Base-by-base conservation (phyloP, 2,797 vertebrate genomes). In the Labeo calbasu region DNA sequence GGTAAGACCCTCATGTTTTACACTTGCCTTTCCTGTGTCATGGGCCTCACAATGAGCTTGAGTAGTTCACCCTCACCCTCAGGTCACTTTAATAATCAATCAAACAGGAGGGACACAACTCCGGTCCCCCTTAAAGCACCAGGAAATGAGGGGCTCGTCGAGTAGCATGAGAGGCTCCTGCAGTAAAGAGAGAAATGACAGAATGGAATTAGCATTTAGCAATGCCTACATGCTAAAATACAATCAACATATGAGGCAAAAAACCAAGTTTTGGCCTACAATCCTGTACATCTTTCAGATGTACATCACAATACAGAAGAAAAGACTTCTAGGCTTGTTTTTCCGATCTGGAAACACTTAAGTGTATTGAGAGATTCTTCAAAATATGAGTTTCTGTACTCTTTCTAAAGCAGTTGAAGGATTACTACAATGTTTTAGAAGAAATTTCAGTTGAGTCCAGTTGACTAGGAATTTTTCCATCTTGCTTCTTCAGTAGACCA, bases 31-130 rank as follows among this genome's bases (percentile, higher is more conserved):
- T 86, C 59, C 77, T 48, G 79, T 77, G 40, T 70, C 77, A 84
- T 48, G 82, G 76, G 80, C 61, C 77, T 55, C 80, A 85, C 80
- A 85, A 83, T 77, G 50, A 77, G 82, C 21, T 50, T 36, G 6
- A 84, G 80, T 78, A 84, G 70, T 63, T 84, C n/a, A 69, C 76
- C 77, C 28, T 81, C 73, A 78, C 61, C 72, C 69, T 61, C 55
- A 43, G 85, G 81, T 87, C 81, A 84, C 57, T 25, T 6, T 66
- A 36, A 85, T 69, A 86, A 85, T 85, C 80, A 68, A 55, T 83
- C 85, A 77, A 82, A 79, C 48, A n/a, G 43, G 61, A 77, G 73
- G 72, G 50, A 70, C 17, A 77, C 32, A 40, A 32, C 36, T 59
- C 23, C 28, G 11, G 48, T 46, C 65, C 68, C 32, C 15, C 11